Evolutionary conservation across 2,113 vertebrate species (phyloP).

Genomic region (Cebus imitator): DNA sequence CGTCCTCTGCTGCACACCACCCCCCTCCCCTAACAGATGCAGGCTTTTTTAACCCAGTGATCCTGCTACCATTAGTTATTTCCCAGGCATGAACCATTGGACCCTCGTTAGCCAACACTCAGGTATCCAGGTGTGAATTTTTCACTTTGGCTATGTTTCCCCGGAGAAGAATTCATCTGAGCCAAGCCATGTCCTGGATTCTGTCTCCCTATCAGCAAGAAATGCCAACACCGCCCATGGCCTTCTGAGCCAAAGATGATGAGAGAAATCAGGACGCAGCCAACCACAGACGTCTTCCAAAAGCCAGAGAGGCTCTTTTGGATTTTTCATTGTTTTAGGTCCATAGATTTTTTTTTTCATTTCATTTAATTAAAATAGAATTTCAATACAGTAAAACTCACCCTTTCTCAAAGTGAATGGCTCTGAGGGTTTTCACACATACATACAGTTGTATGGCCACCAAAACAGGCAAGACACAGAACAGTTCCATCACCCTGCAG

Average conservation of each 20-base stretch:
- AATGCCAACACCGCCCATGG: accelerated
- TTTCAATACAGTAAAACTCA: background rate
- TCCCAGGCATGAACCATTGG: background rate
- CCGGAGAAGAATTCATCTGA: background rate
- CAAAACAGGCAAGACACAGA: background rate
- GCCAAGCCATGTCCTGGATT: background rate
- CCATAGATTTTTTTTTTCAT: background rate
- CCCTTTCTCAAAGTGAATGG: background rate
- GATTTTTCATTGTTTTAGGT: background rate
- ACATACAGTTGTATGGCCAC: background rate
- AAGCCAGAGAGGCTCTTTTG: background rate
- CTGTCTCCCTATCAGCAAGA: background rate
- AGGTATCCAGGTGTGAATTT: background rate
- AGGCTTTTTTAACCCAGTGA: background rate
- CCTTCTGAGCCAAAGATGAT: background rate
- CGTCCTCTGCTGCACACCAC: background rate
- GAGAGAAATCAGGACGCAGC: background rate
- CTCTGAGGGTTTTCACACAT: background rate
- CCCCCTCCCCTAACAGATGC: background rate
- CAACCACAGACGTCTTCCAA: accelerated
- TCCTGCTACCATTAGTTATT: background rate
- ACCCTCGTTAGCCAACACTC: background rate
- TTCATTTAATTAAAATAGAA: background rate
- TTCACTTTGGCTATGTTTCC: background rate
- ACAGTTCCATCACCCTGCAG: accelerated